Base-by-base conservation (phyloP, 2,888 invertebrate genomes). In the Ophion costatus region DNA sequence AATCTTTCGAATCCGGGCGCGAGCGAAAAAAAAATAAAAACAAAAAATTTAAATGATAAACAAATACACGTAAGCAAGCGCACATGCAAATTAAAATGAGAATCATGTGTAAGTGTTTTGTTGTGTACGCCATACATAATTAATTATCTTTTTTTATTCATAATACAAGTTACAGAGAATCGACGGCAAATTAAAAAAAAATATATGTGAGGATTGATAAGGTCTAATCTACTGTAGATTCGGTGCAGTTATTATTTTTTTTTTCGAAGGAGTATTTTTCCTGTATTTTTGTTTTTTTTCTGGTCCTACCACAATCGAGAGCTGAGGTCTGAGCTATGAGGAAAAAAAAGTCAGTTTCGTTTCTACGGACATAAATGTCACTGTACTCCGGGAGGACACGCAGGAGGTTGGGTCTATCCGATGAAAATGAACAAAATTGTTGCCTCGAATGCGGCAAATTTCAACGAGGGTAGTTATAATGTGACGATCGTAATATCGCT, bases 21-120 rank as follows among this genome's bases (percentile, higher is more conserved):
- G 64, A 63, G 14, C 67, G 85, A 87, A 84, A 86, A 75, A 83
- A 83, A 11, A 76, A 76, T 56, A 33, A 71, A 85, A 17, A 78
- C 63, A 80, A 24, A 80, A 82, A 84, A 77, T 80, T 87, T 4
- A 64, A 29, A 57, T 38, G 0, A 4, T 4, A 29, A 29, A 29
- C 2, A 29, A 29, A 29, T 2, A 77, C 57, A 42, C 22, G 84
- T 88, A 89, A 33, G 88, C 89, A 92, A 92, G 92, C 92, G 88
- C 85, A 86, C 92, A 92, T 93, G 93, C 93, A 92, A 91, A 91
- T 88, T 86, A 89, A 89, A 88, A 86, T 70, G 87, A 90, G 83
- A 90, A 88, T 88, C 87, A 87, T 83, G 89, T 89, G 88, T 88
- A 69, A 33, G 88, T 88, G 87, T 88, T 80, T 71, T 86, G 87